phyloP scores from a whole-genome alignment of 1,140 invertebrate genomes.

The Wiebesia pumilae region DNA sequence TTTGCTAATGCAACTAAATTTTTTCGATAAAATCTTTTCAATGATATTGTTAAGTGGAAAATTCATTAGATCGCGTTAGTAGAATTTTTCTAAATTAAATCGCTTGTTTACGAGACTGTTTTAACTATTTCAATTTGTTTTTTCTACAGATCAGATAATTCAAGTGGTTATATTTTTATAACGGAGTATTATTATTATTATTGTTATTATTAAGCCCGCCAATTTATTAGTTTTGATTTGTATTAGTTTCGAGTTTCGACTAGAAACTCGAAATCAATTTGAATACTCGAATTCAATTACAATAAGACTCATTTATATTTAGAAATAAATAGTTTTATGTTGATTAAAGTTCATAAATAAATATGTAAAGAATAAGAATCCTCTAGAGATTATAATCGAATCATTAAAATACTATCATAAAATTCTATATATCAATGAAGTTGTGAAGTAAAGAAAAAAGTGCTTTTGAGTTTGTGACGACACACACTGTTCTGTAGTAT shows the following conservation, averaged over 20 bases:
- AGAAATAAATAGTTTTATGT: not conserved
- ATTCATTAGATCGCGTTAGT: not conserved
- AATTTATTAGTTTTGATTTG: too few relatives aligned
- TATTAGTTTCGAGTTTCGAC: too few relatives aligned
- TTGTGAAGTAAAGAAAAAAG: too few relatives aligned
- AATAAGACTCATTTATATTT: not conserved
- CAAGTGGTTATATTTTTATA: not conserved
- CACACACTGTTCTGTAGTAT: too few relatives aligned
- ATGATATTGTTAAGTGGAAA: not conserved
- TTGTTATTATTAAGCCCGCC: too few relatives aligned
- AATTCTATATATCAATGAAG: not conserved
- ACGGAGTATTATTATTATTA: too few relatives aligned
- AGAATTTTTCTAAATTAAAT: not conserved
- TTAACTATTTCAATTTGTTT: not conserved
- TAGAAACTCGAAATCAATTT: too few relatives aligned
- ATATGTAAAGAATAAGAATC: not conserved
- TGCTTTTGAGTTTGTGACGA: too few relatives aligned
- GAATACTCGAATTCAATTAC: not conserved
- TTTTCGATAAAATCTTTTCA: constrained; percentile 7
- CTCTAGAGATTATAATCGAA: not conserved
- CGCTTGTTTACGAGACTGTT: not conserved
- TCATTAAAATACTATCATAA: not conserved
- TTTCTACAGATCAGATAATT: not conserved
- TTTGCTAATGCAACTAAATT: not conserved
- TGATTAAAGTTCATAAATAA: not conserved